Evolutionary conservation across 2,113 vertebrate genomes (phyloP), one percentile per base, ranked within the genome.

Genomic region (Paratilapia polleni): DNA sequence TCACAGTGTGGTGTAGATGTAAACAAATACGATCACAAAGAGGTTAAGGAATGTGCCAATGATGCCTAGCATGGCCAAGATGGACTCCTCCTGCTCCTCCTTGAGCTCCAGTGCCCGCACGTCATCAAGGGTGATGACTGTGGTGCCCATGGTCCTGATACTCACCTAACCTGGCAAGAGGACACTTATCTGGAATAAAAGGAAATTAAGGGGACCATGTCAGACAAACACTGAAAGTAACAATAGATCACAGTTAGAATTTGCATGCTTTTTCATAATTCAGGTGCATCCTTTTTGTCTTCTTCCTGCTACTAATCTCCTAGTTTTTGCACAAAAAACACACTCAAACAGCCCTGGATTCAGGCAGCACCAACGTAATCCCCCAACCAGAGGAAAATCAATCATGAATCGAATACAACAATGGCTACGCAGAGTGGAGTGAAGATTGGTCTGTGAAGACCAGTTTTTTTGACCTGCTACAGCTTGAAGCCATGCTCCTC

Each of bases 41-140:
- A 98, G 95, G 94, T 98, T 98, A 26, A 98, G 95, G 90, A 97
- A 95, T 78, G 96, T 99, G 90, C 97, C 97, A 74, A 96, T 93
- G 89, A 98, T 98, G 78, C 97, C 97, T 73, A 98, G 93, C 93
- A 97, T 87, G 74, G 97, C 97, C 94, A 98, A 94, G 90, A 98
- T 96, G 91, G 97, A 97, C 93, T 97, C 97, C 92, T 97, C 97
- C 91, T 96, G 97, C 92, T 98, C 97, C 89, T 98, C 97, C 93
- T 97, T 98, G 84, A 96, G 95, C 88, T 97, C 97, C 91, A 96
- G 95, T 70, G 90, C 96, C 89, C 89, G 96, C 85, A 97, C 94
- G 49, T 98, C 97, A 91, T 97, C 96, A 92, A 96, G 87, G 88
- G 95, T 97, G 89, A 97, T 95, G 76, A 96, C 95, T 74, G 97